These are phyloP conservation scores for Creontiades dilutus DNA, from an alignment of 2,888 invertebrate species.

Conservation along the genomic window DNA sequence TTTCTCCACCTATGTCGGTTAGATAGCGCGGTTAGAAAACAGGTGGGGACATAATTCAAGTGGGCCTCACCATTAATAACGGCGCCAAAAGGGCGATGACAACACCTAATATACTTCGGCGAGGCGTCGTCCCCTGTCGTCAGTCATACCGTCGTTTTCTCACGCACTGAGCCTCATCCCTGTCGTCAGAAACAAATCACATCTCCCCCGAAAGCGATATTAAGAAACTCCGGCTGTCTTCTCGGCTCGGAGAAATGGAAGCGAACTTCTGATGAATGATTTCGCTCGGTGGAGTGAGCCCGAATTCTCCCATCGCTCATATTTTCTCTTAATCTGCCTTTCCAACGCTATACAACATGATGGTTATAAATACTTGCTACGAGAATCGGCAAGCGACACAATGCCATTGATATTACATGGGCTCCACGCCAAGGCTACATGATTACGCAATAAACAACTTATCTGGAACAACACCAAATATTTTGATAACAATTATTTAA, in stretches of 20 bases:
- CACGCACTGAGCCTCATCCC: neutral
- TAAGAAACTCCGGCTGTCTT: slow-evolving; percentile 18
- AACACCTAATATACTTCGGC: slow-evolving; percentile 40
- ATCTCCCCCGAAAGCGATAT: slow-evolving; percentile 2
- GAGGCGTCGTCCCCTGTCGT: slow-evolving; percentile 12
- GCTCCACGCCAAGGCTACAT: too few species aligned
- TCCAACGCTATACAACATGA: too few species aligned
- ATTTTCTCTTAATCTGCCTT: neutral
- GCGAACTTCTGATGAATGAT: slow-evolving; percentile 16
- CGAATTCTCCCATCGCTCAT: neutral
- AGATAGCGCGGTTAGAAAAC: slow-evolving; percentile 23
- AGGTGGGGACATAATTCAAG: slow-evolving; percentile 51
- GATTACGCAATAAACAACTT: too few species aligned
- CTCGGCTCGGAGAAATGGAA: neutral
- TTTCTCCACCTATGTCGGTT: neutral
- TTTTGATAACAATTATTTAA: too few species aligned
- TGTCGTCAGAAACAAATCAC: slow-evolving; percentile 3
- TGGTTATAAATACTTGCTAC: too few species aligned
- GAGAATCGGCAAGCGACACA: too few species aligned
- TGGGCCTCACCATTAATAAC: neutral
- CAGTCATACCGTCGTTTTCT: slow-evolving; percentile 28
- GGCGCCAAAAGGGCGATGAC: neutral
- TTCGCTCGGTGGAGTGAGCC: neutral
- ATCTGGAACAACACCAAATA: too few species aligned
- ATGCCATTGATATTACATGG: too few species aligned